Percentiles rank a stretch among this genome's conserved stretches.
Evolutionary conservation across 2,113 vertebrate genomes (phyloP).

Genomic region (Paramormyrops kingsleyae): DNA sequence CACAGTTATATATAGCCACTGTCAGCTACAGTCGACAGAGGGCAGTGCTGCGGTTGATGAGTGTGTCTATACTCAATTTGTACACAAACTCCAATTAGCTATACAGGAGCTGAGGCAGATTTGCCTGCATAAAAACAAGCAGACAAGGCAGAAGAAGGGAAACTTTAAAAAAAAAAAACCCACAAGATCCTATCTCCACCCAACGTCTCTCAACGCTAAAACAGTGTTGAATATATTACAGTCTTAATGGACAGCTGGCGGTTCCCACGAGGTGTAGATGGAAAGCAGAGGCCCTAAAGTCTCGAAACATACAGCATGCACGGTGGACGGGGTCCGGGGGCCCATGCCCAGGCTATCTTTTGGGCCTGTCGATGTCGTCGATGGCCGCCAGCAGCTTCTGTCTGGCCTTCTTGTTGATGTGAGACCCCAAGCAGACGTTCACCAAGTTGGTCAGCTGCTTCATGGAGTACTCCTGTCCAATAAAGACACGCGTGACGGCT

Average conservation of each 20-base stretch:
- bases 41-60: constrained; percentile 12
- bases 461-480: constrained; percentile 86
- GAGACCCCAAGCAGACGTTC: constrained; percentile 91
- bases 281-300: constrained; percentile 18
- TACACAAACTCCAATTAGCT: neutral
- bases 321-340: neutral
- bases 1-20: constrained; percentile 26
- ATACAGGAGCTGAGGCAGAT: neutral
- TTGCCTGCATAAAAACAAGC: neutral
- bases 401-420: constrained; percentile 97
- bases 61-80: neutral
- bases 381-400: constrained; percentile 93
- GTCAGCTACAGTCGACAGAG: constrained; percentile 31
- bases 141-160: neutral
- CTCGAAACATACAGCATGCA: constrained; percentile 37
- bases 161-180: neutral
- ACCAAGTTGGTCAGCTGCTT: constrained; percentile 95
- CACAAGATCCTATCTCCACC: neutral
- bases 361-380: constrained; percentile 90
- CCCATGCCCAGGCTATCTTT: constrained; percentile 69
- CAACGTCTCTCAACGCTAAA: neutral
- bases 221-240: constrained; percentile 1
- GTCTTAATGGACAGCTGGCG: neutral
- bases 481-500: constrained; percentile 37
- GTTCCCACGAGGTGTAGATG: constrained; percentile 11